phyloP scores from a whole-genome alignment of 2,888 invertebrate species.

The Dicranocentrus wangi region DNA sequence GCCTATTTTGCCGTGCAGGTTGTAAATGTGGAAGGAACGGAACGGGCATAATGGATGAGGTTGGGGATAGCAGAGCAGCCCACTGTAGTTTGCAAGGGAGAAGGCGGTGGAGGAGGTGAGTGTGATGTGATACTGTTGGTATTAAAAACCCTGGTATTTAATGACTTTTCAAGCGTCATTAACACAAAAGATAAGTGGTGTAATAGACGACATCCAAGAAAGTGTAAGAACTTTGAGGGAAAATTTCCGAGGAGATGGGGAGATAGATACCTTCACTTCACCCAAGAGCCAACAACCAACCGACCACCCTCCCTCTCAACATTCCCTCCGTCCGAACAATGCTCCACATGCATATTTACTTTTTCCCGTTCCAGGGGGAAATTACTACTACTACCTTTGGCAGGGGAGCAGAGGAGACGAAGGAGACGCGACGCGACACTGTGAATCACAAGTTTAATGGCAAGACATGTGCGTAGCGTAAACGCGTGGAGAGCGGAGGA shows the following conservation, averaged over 20 bases:
- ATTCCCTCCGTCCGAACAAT: background rate
- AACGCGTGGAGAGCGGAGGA: slow-evolving; percentile 16
- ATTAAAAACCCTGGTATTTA: slow-evolving; percentile 60
- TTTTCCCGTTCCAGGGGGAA: slow-evolving; percentile 57
- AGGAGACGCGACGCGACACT: slow-evolving; percentile 42
- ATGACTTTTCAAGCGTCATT: slow-evolving; percentile 73
- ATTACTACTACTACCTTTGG: slow-evolving; percentile 29
- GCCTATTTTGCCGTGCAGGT: background rate
- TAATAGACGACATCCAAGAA: slow-evolving; percentile 57
- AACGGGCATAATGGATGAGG: slow-evolving; percentile 18
- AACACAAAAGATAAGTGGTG: slow-evolving; percentile 72
- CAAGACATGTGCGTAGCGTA: background rate
- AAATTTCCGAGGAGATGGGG: slow-evolving; percentile 40
- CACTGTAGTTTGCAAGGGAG: slow-evolving; percentile 17
- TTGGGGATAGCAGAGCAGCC: background rate
- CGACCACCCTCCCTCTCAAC: too few relatives aligned
- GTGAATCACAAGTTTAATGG: slow-evolving; percentile 61
- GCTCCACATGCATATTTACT: slow-evolving; percentile 50
- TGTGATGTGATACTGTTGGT: slow-evolving; percentile 28
- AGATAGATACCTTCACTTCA: too few relatives aligned
- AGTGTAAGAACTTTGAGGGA: slow-evolving; percentile 18
- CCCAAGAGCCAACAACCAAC: too few relatives aligned
- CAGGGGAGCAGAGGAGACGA: background rate
- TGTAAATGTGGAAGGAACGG: too few relatives aligned
- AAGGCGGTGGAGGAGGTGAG: background rate